Conservation (phyloP, 2,888 invertebrate species). For the Heliconius cydno region DNA sequence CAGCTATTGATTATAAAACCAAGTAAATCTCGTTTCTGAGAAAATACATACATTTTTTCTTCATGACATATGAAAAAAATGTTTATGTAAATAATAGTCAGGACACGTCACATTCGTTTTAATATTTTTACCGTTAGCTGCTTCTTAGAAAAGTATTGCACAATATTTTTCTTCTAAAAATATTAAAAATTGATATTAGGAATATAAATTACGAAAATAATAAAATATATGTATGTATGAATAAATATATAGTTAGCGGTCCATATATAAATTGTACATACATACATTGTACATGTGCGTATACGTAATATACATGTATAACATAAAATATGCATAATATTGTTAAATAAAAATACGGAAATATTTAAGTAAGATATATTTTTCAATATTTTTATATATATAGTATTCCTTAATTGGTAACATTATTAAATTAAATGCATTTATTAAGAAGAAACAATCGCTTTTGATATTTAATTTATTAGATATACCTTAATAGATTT, state of each 20-base stretch:
- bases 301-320: neutral
- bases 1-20: neutral
- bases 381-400: no score
- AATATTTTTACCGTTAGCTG: neutral
- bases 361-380: neutral
- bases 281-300: no score
- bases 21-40: neutral
- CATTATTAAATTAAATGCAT: no score
- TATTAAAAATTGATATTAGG: neutral
- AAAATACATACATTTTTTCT: neutral
- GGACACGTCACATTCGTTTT: neutral
- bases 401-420: no score
- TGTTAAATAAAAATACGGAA: no score
- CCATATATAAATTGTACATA: neutral
- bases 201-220: neutral
- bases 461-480: no score
- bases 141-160: neutral
- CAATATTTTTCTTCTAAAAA: neutral
- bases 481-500: no score
- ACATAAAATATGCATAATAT: no score
- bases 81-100: constrained; percentile 1
- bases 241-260: neutral
- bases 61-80: neutral
- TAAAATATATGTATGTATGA: neutral
- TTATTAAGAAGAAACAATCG: no score